phyloP scores from a whole-genome alignment of 2,113 vertebrate genomes.

The Pluvialis apricaria region DNA sequence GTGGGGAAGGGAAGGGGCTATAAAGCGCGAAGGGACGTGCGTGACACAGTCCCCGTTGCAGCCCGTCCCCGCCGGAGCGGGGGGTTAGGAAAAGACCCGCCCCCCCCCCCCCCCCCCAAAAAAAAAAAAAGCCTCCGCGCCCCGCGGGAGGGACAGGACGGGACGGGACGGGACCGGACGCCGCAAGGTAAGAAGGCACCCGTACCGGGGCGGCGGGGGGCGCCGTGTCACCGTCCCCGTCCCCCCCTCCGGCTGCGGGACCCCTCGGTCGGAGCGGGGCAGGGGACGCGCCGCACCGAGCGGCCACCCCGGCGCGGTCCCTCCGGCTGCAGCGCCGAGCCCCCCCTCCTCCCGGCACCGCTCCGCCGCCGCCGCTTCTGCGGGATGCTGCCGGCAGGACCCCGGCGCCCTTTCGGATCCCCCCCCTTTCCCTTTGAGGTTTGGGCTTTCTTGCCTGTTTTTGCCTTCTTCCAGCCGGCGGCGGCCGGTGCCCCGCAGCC shows the following conservation, averaged over 20 bases:
- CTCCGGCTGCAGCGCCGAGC: not conserved
- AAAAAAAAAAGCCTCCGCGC: not conserved
- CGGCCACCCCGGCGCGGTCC: not conserved
- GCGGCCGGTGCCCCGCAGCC: not conserved
- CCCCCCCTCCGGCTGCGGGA: not conserved
- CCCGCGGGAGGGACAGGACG: not conserved
- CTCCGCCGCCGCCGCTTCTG: not conserved
- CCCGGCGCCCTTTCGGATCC: not conserved
- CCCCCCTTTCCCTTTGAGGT: not conserved
- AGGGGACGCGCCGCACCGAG: not conserved
- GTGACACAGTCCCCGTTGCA: not conserved
- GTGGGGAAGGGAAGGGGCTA: not conserved
- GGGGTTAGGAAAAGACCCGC: not conserved
- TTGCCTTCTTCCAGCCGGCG: not conserved
- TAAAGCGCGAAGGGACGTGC: not conserved
- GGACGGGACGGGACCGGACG: not conserved
- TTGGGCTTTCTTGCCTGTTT: not conserved
- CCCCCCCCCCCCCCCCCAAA: too few species aligned
- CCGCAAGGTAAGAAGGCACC: constrained; percentile 26
- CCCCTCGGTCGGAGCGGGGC: not conserved
- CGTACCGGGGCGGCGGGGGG: not conserved
- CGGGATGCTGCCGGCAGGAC: not conserved
- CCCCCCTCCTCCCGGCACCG: not conserved
- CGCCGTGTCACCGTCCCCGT: not conserved
- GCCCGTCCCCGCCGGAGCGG: not conserved